These are phyloP conservation scores for Lepetodrilus schrolli DNA, from an alignment of 2,888 invertebrate genomes.

Conservation along the genomic window DNA sequence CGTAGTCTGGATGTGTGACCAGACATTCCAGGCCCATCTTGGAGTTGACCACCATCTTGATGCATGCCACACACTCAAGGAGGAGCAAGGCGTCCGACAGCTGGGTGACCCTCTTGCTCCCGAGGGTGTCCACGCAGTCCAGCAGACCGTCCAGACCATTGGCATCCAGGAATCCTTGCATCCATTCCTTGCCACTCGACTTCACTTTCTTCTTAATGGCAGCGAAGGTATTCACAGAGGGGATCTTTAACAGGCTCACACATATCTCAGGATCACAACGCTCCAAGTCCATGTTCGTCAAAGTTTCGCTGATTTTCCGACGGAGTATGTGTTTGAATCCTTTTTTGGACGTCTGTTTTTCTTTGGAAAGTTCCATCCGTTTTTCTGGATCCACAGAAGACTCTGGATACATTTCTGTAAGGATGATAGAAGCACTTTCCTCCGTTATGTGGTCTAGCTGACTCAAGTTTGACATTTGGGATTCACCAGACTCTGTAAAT, in stretches of 20 bases:
- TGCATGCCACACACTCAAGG: conserved; percentile 71
- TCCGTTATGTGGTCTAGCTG: conserved; percentile 7
- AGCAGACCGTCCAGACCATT: conserved; percentile 64
- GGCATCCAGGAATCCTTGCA: conserved; percentile 69
- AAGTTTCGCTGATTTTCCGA: conserved; percentile 50
- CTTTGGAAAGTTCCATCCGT: conserved; percentile 30
- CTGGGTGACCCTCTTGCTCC: conserved; percentile 62
- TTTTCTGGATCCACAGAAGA: not conserved
- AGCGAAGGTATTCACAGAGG: conserved; percentile 56
- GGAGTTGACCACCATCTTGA: conserved; percentile 84
- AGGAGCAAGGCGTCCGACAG: conserved; percentile 70
- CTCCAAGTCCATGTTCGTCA: conserved; percentile 59
- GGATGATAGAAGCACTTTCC: not conserved
- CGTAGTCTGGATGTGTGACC: conserved; percentile 94
- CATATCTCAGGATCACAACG: conserved; percentile 62
- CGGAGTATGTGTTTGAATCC: conserved; percentile 42
- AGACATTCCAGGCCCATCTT: conserved; percentile 94
- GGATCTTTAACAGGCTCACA: conserved; percentile 57
- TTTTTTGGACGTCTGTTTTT: not conserved
- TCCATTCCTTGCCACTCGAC: conserved; percentile 62
- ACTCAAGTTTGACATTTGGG: not conserved
- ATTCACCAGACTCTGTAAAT: conserved; percentile 19
- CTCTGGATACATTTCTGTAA: not conserved
- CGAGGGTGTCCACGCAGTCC: conserved; percentile 67
- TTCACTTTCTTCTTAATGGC: conserved; percentile 68